Conservation (phyloP, 2,797 vertebrate species). For the Characodon lateralis region DNA sequence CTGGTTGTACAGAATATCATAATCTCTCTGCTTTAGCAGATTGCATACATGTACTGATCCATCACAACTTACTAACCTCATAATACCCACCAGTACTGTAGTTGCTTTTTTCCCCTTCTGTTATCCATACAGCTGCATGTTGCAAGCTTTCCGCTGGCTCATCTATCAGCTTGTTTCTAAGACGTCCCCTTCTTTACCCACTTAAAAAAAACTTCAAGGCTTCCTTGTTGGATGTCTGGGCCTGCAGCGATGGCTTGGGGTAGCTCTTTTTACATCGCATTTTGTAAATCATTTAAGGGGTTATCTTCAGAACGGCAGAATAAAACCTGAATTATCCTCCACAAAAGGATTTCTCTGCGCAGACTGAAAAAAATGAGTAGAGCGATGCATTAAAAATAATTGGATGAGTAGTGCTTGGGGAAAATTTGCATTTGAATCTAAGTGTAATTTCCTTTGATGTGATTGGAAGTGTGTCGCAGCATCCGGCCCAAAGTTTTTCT, state of each 20-base stretch:
- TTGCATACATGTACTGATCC: not conserved
- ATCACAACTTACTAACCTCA: not conserved
- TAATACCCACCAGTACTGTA: slow-evolving; percentile 1
- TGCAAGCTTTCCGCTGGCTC: slow-evolving; percentile 49
- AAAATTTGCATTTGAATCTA: slow-evolving; percentile 59
- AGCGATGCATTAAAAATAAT: slow-evolving; percentile 61
- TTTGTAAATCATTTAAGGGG: slow-evolving; percentile 65
- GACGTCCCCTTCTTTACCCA: slow-evolving; percentile 48
- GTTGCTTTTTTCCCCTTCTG: not conserved
- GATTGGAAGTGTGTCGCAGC: slow-evolving; percentile 33
- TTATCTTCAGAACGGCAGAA: slow-evolving; percentile 50
- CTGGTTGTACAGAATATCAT: not conserved
- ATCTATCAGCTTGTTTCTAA: slow-evolving; percentile 51
- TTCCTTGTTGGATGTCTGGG: slow-evolving; percentile 45
- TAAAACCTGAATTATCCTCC: slow-evolving; percentile 63
- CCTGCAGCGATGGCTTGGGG: slow-evolving; percentile 38
- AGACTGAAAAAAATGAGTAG: slow-evolving; percentile 40
- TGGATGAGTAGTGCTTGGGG: slow-evolving; percentile 55
- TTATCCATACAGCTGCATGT: slow-evolving; percentile 62
- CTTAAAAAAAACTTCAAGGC: slow-evolving; percentile 51
- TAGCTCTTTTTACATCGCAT: slow-evolving; percentile 43
- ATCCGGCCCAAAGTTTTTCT: slow-evolving; percentile 34
- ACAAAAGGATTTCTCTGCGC: slow-evolving; percentile 41
- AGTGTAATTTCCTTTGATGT: slow-evolving; percentile 58
- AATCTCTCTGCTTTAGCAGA: slow-evolving; percentile 4